Conservation (phyloP, 2,888 invertebrate species). For the Caenorhabditis imperialis region DNA sequence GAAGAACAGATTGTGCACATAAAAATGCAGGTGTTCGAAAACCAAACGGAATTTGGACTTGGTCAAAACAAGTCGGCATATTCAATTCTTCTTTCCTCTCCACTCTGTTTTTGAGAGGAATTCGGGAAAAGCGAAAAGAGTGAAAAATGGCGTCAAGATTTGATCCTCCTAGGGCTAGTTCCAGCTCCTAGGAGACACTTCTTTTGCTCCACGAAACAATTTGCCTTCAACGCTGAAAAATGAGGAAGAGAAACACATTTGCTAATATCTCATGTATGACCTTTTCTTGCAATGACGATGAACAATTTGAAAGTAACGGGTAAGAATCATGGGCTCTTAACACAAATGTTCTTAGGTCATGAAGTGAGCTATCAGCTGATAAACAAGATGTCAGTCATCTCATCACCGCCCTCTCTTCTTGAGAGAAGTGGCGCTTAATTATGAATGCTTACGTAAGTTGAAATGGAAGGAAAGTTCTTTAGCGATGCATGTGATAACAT, state of each 20-base stretch:
- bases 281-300: slow-evolving; percentile 40
- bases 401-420: slow-evolving; percentile 18
- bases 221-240: slow-evolving; percentile 1
- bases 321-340: slow-evolving; percentile 2
- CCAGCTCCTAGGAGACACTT: slow-evolving; percentile 22
- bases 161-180: slow-evolving; percentile 33
- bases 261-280: slow-evolving; percentile 47
- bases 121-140: slow-evolving; percentile 41
- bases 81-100: slow-evolving; percentile 24
- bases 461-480: slow-evolving; percentile 15
- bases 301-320: slow-evolving; percentile 24
- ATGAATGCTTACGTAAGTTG: slow-evolving; percentile 48
- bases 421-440: slow-evolving; percentile 22
- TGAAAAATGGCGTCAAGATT: slow-evolving; percentile 38
- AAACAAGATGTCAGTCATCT: slow-evolving; percentile 6
- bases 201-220: neutral
- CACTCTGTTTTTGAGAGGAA: slow-evolving; percentile 15
- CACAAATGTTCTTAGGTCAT: neutral
- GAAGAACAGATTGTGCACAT: neutral
- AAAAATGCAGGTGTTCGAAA: slow-evolving; percentile 8
- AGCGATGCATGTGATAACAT: slow-evolving; percentile 36
- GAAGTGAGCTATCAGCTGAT: slow-evolving; percentile 5
- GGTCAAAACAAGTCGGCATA: slow-evolving; percentile 27
- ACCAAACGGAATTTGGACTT: neutral
- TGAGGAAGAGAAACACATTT: slow-evolving; percentile 15